Evolutionary conservation across 2,797 vertebrate genomes (phyloP), one percentile per base, ranked within the genome.

Genomic region (Telmatherina bonti): DNA sequence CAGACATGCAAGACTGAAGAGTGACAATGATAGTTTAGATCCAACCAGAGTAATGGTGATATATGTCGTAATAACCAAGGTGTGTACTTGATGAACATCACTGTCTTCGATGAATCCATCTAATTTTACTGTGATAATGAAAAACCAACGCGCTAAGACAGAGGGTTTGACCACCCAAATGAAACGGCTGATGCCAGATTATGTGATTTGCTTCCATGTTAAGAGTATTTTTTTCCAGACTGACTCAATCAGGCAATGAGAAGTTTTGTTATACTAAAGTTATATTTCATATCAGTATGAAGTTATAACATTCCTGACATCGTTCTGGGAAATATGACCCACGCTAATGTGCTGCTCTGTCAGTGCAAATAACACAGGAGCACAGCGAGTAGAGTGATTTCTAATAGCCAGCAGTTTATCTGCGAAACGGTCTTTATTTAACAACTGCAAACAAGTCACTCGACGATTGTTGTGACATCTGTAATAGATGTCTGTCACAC

Each of bases 161-260:
- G n/a, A 13, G n/a, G 24, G 22, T 15, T 60, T 74, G 52, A 70
- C 6, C 47, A 35, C 8, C 7, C 18, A 52, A 54, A 72, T 74
- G 2, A 62, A 76, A 74, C 27, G 10, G 36, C 41, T 61, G 62
- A 76, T 78, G 69, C 24, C 15, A n/a, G 49, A 77, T 73, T 49
- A 31, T 49, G 35, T 53, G 20, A 70, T 51, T 16, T 67, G 12
- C 27, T 45, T n/a, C 5, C 26, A 26, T 41, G 11, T 33, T 24
- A 7, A n/a, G 7, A 26, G 13, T 30, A 15, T 47, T 38, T 33
- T 59, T 63, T 30, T 3, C 24, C 33, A 0, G 12, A 43, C 27
- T 54, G 18, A 70, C 26, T 60, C 15, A 71, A n/a, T 26, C 36
- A 65, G 5, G 30, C 11, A 41, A 11, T 52, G 41, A 58, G 24